Evolutionary conservation across 2,113 vertebrate species (phyloP), one percentile per base, ranked within the genome.

Genomic region (Cyrtonyx montezumae): DNA sequence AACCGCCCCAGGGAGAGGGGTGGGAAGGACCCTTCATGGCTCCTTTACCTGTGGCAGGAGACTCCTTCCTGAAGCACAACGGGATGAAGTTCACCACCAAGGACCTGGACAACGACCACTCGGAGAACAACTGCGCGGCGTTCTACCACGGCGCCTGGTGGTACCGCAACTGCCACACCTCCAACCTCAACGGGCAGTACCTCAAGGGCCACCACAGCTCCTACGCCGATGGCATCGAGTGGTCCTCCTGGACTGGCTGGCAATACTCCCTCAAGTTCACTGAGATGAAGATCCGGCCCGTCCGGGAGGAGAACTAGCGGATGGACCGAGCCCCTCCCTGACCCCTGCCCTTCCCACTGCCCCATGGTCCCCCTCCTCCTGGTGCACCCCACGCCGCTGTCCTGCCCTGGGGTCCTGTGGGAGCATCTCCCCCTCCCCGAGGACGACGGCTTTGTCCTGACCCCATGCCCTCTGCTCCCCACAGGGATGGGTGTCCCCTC

Each of bases 81-180:
- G 98, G 99, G 61, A 99, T 99, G 99, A 99, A 98, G 95, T 99
- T 99, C 96, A 99, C 99, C 96, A 99, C 99, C 88, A 99, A 99
- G 97, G 99, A 99, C 98, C 97, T 97, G 68, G 99, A 99, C 97
- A 98, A 99, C 13, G 99, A 99, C 97, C 99, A 99, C 96, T 99
- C 99, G 0, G 99, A 99, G 97, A 99, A 99, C 97, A 99, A 99
- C 98, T 99, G 99, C 2, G 99, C 99, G 0, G 97, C 99, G 11
- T 99, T 99, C 97, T 99, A 99, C 98, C 99, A 99, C 2, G 99
- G 99, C 0, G 99, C 99, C 84, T 99, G 99, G 99, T 99, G 99
- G 99, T 99, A 99, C 96, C 99, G 99, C 87, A 99, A 99, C 97
- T 99, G 99, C 97, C 99, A 99, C 98, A 99, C 99, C 8, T 99